Evolutionary conservation across 2,113 vertebrate genomes (phyloP).

Genomic region (Garra rufa): DNA sequence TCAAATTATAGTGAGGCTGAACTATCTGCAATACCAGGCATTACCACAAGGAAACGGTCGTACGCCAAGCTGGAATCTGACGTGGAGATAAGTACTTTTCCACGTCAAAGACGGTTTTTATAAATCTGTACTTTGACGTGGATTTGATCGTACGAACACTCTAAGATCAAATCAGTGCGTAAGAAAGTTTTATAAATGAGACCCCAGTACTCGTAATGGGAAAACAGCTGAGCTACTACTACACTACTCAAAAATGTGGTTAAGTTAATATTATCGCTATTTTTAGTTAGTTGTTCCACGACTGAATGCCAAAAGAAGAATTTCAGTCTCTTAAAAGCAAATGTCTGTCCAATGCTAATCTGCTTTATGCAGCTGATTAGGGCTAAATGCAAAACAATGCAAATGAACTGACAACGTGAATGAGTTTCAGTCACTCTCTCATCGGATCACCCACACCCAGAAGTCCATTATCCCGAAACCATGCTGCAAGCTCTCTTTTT

Average conservation of each 20-base stretch:
- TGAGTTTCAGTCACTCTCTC: slow-evolving; percentile 47
- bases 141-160: no score
- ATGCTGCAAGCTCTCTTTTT: slow-evolving; percentile 48
- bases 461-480: slow-evolving; percentile 48
- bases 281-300: not conserved
- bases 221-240: not conserved
- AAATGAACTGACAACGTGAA: not conserved
- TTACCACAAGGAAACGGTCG: no score
- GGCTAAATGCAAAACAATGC: slow-evolving; percentile 31
- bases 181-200: no score
- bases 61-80: no score
- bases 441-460: slow-evolving; percentile 42
- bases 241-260: not conserved
- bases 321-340: not conserved
- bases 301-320: not conserved
- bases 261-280: not conserved
- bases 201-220: not conserved
- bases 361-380: not conserved
- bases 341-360: not conserved
- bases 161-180: no score
- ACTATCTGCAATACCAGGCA: no score
- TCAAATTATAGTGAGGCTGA: no score
- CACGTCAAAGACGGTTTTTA: no score
- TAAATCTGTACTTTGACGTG: no score
- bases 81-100: no score